Evolutionary conservation across 2,888 invertebrate species (phyloP).

Genomic region (Rhopalosiphum nymphaeae): DNA sequence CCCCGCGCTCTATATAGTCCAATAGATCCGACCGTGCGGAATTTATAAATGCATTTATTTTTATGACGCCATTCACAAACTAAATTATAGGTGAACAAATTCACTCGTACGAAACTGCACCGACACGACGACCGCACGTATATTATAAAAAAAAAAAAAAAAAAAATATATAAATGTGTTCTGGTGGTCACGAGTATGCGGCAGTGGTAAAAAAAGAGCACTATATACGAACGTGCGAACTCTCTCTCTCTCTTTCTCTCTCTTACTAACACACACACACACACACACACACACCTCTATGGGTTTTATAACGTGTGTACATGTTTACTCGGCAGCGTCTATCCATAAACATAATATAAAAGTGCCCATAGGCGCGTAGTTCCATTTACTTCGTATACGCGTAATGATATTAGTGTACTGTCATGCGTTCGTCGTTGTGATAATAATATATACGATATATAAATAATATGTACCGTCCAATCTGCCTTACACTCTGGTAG

Average conservation of each 20-base stretch:
- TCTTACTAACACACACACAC: neutral
- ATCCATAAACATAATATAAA: neutral
- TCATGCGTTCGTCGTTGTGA: neutral
- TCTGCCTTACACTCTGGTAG: conserved; percentile 23
- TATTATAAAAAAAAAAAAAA: no score
- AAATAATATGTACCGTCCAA: neutral
- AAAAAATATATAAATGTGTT: neutral
- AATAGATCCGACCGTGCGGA: neutral
- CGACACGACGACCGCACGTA: neutral
- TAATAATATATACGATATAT: neutral
- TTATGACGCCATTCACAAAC: neutral
- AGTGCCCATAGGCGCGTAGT: neutral
- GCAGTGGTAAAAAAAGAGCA: neutral
- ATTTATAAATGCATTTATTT: neutral
- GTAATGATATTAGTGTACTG: neutral
- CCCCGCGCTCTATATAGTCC: neutral
- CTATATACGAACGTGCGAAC: neutral
- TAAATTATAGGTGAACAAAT: neutral
- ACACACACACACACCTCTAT: neutral
- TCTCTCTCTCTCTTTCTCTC: neutral
- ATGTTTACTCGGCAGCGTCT: neutral
- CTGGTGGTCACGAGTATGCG: neutral
- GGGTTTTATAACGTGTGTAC: neutral
- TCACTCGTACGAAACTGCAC: neutral
- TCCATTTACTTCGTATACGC: neutral